A percentile compares a stretch with the other conserved stretches of the same genome.
Evolutionary conservation across 1,140 invertebrate genomes (phyloP).

Genomic region (Zaprionus ornatus): DNA sequence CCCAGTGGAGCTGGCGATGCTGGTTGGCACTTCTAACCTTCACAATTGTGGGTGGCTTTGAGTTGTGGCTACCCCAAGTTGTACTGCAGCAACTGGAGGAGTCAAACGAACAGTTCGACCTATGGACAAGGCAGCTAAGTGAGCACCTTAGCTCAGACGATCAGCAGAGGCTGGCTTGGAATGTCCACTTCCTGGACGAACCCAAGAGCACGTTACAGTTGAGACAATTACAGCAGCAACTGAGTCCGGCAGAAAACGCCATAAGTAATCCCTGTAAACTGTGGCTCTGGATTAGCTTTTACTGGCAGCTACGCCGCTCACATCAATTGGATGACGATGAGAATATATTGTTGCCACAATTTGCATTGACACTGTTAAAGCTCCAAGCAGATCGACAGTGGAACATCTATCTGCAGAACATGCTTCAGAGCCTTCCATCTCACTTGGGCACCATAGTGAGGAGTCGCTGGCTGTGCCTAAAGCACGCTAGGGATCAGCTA

Average conservation of each 20-base stretch:
- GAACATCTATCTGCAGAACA: conserved; percentile 45
- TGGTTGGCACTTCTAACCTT: conserved; percentile 3
- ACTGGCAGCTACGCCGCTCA: conserved; percentile 37
- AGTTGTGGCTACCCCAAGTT: neutral
- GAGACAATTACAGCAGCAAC: conserved; percentile 19
- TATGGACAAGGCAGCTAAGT: conserved; percentile 44
- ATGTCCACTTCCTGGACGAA: conserved; percentile 35
- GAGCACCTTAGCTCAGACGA: neutral
- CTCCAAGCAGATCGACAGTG: neutral
- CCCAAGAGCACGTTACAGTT: neutral
- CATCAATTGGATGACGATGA: neutral
- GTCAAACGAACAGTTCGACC: conserved; percentile 24
- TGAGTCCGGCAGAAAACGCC: conserved; percentile 29
- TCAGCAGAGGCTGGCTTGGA: conserved; percentile 51
- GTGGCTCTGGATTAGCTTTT: conserved; percentile 52
- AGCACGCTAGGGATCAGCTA: conserved; percentile 37
- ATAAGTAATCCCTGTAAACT: conserved; percentile 36
- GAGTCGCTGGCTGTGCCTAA: conserved; percentile 50
- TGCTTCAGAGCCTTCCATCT: conserved; percentile 52
- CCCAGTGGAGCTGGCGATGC: neutral
- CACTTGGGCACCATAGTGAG: conserved; percentile 17
- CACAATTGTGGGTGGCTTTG: neutral
- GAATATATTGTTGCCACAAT: conserved; percentile 30
- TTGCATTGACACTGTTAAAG: conserved; percentile 37
- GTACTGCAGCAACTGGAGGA: conserved; percentile 18